Evolutionary conservation across 64 coral and sea anemone species (phyloP).

Genomic region (Montipora capricornis): DNA sequence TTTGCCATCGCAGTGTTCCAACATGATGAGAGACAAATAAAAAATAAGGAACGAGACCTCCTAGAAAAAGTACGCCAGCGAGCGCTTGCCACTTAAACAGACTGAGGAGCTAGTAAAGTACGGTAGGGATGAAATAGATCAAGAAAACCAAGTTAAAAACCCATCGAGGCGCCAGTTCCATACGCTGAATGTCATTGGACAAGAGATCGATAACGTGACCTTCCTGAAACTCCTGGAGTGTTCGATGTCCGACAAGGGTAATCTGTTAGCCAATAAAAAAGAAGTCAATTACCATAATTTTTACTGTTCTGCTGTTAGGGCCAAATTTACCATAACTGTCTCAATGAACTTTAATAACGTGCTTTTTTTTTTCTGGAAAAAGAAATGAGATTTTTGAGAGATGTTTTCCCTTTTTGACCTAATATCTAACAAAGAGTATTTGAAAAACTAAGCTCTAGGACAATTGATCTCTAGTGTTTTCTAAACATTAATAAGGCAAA

Average conservation of each 20-base stretch:
- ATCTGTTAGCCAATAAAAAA: background rate
- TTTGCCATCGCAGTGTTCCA: background rate
- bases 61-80: background rate
- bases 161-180: background rate
- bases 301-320: too few relatives aligned
- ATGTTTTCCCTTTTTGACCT: too few relatives aligned
- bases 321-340: too few relatives aligned
- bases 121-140: background rate
- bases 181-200: constrained; percentile 3
- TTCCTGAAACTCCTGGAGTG: background rate
- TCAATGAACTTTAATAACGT: too few relatives aligned
- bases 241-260: background rate
- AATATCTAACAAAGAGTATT: too few relatives aligned
- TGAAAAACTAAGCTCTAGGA: too few relatives aligned
- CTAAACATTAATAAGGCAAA: too few relatives aligned
- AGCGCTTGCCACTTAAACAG: background rate
- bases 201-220: background rate
- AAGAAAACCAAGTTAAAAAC: background rate
- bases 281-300: background rate
- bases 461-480: too few relatives aligned
- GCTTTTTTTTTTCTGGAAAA: too few relatives aligned
- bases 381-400: too few relatives aligned
- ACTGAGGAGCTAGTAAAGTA: background rate
- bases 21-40: background rate
- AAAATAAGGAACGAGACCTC: background rate